Evolutionary conservation across 2,888 invertebrate species (phyloP), one percentile per base, ranked within the genome.

Genomic region (Mythimna lalbum): DNA sequence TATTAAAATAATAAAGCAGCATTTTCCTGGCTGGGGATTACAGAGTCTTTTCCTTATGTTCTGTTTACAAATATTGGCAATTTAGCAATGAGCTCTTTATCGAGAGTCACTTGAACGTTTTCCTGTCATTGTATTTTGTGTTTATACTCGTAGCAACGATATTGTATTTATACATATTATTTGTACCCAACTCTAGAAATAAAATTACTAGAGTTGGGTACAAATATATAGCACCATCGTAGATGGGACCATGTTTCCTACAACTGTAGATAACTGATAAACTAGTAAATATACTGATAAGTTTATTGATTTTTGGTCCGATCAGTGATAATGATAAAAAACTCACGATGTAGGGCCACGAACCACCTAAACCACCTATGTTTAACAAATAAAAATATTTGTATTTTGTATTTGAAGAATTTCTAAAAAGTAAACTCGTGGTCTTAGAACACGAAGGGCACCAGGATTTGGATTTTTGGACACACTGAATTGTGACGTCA

Each of bases 71-170:
- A 49, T 60, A 73, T 19, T 27, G 60, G 76, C 49, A 67, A 27
- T 76, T 60, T 27, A 43, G 17, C 21, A 73, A 71, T 66, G 50
- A 50, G 21, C 62, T 57, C 23, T 70, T n/a, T 50, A 27, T 66
- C 39, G 70, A 62, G 74, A 62, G 71, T 56, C 56, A 9, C 31
- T 69, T 77, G 55, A 69, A 66, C 53, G 77, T 43, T 67, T 31
- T 12, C 31, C 17, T 50, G 9, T 60, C 17, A 47, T n/a, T 62
- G 55, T 71, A 73, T 67, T 59, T 67, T 61, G 31, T 64, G 39
- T 74, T 78, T 71, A 55, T 63, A 27, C 27, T 27, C 27, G 27
- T 27, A 21, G 72, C 57, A 52, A 64, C 56, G 59, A 66, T 59
- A 76, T 56, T 33, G n/a, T 39, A 4, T n/a, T n/a, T n/a, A n/a